Evolutionary conservation across 2,113 vertebrate species (phyloP).

Genomic region (Agelaius phoeniceus): DNA sequence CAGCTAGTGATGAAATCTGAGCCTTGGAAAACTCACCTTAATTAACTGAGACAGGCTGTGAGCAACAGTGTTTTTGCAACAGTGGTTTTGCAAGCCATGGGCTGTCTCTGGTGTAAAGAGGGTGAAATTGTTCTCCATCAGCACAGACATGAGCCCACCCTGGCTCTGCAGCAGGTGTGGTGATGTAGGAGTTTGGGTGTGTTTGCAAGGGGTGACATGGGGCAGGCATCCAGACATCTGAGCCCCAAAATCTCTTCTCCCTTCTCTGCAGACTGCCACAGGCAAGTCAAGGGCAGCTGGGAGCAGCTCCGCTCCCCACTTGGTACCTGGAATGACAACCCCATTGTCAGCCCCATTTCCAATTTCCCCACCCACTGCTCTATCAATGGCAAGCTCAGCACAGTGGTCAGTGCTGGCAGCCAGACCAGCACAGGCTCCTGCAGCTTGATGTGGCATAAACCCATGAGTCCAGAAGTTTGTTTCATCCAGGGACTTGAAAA

Average conservation of each 20-base stretch:
- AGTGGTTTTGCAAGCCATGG: accelerated
- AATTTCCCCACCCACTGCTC: not conserved
- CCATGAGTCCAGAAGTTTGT: not conserved
- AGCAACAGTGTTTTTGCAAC: too few relatives aligned
- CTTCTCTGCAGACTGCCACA: not conserved
- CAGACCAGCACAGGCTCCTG: not conserved
- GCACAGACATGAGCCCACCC: accelerated
- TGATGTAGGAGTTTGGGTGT: not conserved
- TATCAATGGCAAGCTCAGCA: not conserved
- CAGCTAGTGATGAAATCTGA: not conserved
- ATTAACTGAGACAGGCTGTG: not conserved
- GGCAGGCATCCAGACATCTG: too few relatives aligned
- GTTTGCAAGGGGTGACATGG: not conserved
- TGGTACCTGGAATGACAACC: not conserved
- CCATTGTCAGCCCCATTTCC: accelerated
- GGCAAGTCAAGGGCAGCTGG: not conserved
- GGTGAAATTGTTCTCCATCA: accelerated
- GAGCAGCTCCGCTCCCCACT: not conserved
- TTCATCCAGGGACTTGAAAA: not conserved
- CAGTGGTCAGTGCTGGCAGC: accelerated
- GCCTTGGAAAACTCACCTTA: not conserved
- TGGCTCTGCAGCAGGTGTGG: accelerated
- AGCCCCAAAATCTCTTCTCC: not conserved
- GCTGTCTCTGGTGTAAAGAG: not conserved
- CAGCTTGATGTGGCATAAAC: not conserved